Evolutionary conservation across 2,797 vertebrate species (phyloP).

Genomic region (Sebastes wilsoni): DNA sequence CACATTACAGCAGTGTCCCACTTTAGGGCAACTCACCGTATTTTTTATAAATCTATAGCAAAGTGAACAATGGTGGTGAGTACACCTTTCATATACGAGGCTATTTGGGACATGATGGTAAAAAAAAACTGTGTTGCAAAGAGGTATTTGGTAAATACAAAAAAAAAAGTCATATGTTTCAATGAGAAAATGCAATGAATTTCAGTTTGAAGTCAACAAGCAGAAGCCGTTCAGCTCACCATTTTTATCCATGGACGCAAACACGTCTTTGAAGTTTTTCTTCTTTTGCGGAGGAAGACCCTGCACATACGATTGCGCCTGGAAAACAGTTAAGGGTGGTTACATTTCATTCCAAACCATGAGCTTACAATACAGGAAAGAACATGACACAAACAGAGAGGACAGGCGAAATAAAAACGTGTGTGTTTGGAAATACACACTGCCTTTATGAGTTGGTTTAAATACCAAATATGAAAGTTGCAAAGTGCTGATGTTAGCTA

Average conservation of each 20-base stretch:
- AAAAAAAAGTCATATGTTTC: background rate
- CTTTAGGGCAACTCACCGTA: too few relatives aligned
- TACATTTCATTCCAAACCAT: background rate
- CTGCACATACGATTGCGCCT: conserved; percentile 84
- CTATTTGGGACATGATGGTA: background rate
- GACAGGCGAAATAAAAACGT: too few relatives aligned
- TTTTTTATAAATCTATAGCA: background rate
- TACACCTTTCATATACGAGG: background rate
- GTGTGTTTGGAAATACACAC: background rate
- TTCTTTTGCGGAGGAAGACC: conserved; percentile 82
- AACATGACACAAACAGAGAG: background rate
- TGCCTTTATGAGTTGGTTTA: background rate
- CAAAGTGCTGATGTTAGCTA: background rate
- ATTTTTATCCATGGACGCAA: conserved; percentile 75
- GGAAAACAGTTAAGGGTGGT: conserved; percentile 18
- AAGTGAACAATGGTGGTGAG: background rate
- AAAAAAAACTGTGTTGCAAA: background rate
- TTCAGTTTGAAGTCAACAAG: background rate
- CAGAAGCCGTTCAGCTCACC: conserved; percentile 53
- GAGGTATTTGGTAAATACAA: background rate
- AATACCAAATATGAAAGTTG: background rate
- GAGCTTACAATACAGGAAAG: background rate
- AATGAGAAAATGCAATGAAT: background rate
- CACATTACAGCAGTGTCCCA: too few relatives aligned
- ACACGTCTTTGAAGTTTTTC: conserved; percentile 83